A percentile compares a stretch with the other conserved stretches of the same genome.
phyloP scores from a whole-genome alignment of 2,888 invertebrate genomes.

The Chrysotoxum bicinctum region DNA sequence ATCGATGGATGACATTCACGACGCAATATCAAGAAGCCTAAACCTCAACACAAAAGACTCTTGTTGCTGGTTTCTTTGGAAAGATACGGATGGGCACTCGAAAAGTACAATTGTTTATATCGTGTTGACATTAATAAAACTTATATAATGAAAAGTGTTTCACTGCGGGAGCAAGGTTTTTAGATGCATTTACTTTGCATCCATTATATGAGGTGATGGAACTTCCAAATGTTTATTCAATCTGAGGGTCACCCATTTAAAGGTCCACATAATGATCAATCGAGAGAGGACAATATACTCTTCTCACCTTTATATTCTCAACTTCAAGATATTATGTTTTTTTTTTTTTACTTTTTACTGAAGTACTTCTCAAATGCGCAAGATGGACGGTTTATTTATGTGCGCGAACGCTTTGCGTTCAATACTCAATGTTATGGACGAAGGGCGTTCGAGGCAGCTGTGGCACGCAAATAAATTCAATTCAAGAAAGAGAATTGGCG shows the following conservation, averaged over 20 bases:
- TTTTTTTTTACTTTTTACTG: background rate
- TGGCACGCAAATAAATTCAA: conserved; percentile 71
- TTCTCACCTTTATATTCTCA: conserved; percentile 30
- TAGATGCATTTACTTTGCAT: conserved; percentile 47
- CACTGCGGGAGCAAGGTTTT: conserved; percentile 59
- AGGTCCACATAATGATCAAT: conserved; percentile 41
- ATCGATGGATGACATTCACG: conserved; percentile 52
- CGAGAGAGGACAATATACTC: conserved; percentile 34
- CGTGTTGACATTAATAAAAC: conserved; percentile 67
- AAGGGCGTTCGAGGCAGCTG: conserved; percentile 64
- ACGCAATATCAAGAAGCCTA: conserved; percentile 28
- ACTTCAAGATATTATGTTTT: conserved; percentile 7
- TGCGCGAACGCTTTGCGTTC: conserved; percentile 20
- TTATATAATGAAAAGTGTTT: conserved; percentile 57
- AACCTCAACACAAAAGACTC: conserved; percentile 29
- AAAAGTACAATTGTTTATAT: conserved; percentile 50
- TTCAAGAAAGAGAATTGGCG: conserved; percentile 40
- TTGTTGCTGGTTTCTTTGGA: conserved; percentile 3
- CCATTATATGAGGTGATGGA: conserved; percentile 10
- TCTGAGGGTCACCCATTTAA: conserved; percentile 28
- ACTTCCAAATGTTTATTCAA: conserved; percentile 23
- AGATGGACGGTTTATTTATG: conserved; percentile 49
- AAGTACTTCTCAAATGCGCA: conserved; percentile 11
- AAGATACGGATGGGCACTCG: conserved; percentile 47
- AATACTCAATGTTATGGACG: conserved; percentile 40